These are phyloP conservation scores for Neoaliturus tenellus DNA, from an alignment of 2,888 invertebrate species.

Conservation along the genomic window DNA sequence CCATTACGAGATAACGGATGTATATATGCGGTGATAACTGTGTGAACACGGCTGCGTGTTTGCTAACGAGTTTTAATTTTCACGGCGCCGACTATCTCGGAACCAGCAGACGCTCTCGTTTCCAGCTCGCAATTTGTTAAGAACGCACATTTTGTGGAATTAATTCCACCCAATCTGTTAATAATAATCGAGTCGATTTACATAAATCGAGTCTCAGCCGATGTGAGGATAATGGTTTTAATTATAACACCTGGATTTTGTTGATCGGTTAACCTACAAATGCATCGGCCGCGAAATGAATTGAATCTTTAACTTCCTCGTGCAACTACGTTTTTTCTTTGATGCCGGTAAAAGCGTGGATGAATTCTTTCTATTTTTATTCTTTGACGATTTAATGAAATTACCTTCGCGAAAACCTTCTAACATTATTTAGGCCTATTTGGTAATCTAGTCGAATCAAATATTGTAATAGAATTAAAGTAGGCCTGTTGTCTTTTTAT, in stretches of 20 bases:
- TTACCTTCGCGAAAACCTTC: too few species aligned
- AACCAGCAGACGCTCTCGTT: background rate
- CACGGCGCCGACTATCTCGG: background rate
- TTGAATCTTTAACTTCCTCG: conserved; percentile 3
- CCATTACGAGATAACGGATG: background rate
- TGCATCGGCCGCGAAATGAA: background rate
- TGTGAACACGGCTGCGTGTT: background rate
- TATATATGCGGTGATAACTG: background rate
- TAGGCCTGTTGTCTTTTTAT: too few species aligned
- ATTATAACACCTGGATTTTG: conserved; percentile 14
- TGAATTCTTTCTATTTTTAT: too few species aligned
- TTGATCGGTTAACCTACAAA: background rate
- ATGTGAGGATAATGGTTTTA: conserved; percentile 28
- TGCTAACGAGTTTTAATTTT: background rate
- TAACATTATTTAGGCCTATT: too few species aligned
- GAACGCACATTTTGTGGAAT: conserved; percentile 3
- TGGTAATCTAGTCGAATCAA: too few species aligned
- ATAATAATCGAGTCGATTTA: conserved; percentile 37
- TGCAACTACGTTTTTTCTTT: background rate
- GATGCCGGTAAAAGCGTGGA: background rate
- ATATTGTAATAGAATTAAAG: too few species aligned
- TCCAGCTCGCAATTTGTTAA: background rate
- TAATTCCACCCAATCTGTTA: conserved; percentile 40
- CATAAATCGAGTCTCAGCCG: conserved; percentile 21
- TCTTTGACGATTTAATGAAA: too few species aligned